phyloP scores from a whole-genome alignment of 2,797 vertebrate species.

The Naso thynnoides region DNA sequence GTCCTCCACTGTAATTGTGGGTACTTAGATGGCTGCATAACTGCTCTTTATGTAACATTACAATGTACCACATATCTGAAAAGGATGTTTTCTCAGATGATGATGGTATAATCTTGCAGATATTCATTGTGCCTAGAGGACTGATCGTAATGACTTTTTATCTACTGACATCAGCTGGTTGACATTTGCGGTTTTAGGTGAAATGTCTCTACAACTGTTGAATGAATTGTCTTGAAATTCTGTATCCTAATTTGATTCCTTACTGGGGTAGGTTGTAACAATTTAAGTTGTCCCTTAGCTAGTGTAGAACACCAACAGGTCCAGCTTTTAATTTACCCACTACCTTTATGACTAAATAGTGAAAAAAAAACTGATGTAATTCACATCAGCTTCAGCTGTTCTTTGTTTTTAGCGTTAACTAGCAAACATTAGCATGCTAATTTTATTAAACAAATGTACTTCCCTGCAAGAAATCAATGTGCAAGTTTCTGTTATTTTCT shows the following conservation, averaged over 20 bases:
- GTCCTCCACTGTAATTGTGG: slow-evolving; percentile 25
- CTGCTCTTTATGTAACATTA: slow-evolving; percentile 2
- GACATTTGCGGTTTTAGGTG: no score
- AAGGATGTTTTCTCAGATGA: background rate
- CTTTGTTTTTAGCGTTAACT: background rate
- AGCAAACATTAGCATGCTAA: background rate
- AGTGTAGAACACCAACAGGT: no score
- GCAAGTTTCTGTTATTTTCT: background rate
- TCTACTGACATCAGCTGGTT: no score
- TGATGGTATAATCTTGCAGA: background rate
- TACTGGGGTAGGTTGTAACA: no score
- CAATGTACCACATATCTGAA: background rate
- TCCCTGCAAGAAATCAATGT: no score
- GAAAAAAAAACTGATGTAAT: background rate
- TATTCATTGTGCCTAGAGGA: no score
- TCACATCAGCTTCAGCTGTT: background rate
- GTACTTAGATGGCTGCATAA: background rate
- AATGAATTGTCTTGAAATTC: no score
- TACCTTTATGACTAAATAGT: background rate
- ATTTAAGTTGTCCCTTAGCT: no score
- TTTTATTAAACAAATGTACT: background rate
- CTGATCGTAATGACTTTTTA: no score
- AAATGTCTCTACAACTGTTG: no score
- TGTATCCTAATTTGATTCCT: no score
- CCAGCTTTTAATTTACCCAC: background rate